Conservation (phyloP, 2,797 vertebrate genomes). For the Apodemus agrarius region DNA sequence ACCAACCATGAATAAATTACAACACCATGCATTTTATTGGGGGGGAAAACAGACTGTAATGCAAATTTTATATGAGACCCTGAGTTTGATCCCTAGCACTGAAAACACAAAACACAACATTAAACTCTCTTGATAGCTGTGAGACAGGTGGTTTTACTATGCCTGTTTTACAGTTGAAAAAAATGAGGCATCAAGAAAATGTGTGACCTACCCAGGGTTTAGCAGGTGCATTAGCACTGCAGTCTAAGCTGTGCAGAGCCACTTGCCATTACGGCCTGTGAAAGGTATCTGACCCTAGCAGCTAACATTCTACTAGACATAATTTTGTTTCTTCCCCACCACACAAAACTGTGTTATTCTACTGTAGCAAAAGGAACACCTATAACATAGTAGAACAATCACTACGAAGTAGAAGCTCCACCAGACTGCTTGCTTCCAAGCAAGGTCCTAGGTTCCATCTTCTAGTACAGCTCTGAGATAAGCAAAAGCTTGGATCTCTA, state of each 20-base stretch:
- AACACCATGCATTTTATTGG: constrained; percentile 29
- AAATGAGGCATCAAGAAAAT: neutral
- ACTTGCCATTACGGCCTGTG: neutral
- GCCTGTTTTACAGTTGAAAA: neutral
- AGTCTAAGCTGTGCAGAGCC: neutral
- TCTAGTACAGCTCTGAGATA: neutral
- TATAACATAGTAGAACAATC: neutral
- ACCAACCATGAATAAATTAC: neutral
- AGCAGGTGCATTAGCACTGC: neutral
- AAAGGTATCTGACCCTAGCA: neutral
- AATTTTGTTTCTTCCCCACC: constrained; percentile 3
- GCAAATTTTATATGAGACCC: neutral
- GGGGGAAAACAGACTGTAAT: neutral
- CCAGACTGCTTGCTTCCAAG: neutral
- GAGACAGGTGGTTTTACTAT: neutral
- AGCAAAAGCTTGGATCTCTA: neutral
- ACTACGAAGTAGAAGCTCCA: neutral
- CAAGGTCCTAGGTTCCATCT: neutral
- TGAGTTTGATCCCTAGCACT: neutral
- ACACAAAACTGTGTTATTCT: neutral
- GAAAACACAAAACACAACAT: neutral
- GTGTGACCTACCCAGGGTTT: neutral
- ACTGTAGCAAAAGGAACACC: neutral
- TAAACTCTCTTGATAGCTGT: neutral
- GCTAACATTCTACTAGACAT: neutral